Evolutionary conservation across 2,888 invertebrate genomes (phyloP).

Genomic region (Strigamia transsilvanica): DNA sequence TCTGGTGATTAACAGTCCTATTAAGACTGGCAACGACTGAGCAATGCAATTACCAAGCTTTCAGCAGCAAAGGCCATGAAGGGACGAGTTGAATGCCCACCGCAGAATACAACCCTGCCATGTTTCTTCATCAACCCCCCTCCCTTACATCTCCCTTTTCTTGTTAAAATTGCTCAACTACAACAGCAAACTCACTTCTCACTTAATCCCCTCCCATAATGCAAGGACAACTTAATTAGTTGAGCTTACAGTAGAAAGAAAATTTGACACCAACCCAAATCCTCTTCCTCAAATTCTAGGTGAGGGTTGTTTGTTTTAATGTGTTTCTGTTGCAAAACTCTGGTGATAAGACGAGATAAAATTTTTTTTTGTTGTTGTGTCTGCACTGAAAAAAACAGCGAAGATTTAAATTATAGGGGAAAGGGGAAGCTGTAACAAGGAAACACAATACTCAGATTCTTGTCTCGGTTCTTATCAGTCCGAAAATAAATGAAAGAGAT

Average conservation of each 20-base stretch:
- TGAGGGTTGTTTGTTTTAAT: slow-evolving; percentile 35
- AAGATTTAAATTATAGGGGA: no score
- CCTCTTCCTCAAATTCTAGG: slow-evolving; percentile 27
- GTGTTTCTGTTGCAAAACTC: slow-evolving; percentile 35
- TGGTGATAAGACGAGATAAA: slow-evolving; percentile 10
- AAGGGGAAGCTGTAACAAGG: no score
- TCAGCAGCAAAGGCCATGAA: slow-evolving; percentile 49
- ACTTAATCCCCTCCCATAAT: slow-evolving; percentile 44
- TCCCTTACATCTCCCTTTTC: slow-evolving; percentile 10
- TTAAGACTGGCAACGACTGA: slow-evolving; percentile 47
- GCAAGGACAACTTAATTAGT: slow-evolving; percentile 49
- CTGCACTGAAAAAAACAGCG: background rate
- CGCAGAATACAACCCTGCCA: slow-evolving; percentile 41
- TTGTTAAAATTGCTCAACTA: slow-evolving; percentile 49
- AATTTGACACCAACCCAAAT: slow-evolving; percentile 49
- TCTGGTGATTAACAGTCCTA: slow-evolving; percentile 45
- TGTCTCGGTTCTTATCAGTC: no score
- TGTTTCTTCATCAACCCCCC: slow-evolving; percentile 44
- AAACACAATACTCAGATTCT: no score
- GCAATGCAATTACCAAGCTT: slow-evolving; percentile 49
- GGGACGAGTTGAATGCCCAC: slow-evolving; percentile 47
- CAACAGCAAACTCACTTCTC: slow-evolving; percentile 38
- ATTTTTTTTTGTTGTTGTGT: background rate
- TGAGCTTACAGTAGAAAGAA: slow-evolving; percentile 32
- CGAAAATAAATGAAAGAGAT: no score